These are phyloP conservation scores for Sebastes trivittatus DNA, from an alignment of 2,797 vertebrate genomes.

Conservation along the genomic window DNA sequence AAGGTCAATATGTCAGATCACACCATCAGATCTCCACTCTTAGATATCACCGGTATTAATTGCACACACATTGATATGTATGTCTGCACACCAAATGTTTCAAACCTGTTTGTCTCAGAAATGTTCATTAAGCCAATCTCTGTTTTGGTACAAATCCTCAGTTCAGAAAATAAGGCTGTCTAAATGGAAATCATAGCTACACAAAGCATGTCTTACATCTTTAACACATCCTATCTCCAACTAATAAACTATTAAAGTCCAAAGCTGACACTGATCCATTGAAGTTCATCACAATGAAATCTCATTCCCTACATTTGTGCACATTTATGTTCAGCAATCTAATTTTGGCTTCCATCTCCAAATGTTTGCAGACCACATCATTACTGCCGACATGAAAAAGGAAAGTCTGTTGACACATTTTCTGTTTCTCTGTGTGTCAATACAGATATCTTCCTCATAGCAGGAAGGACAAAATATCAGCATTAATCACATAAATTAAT, in stretches of 20 bases:
- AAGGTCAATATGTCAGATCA: constrained; percentile 73
- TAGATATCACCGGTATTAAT: constrained; percentile 27
- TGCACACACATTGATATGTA: not conserved
- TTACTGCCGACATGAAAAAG: constrained; percentile 24
- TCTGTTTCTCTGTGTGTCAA: constrained; percentile 36
- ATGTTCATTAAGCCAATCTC: constrained; percentile 1
- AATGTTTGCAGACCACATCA: constrained; percentile 52
- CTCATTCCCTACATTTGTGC: not conserved
- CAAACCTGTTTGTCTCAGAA: not conserved
- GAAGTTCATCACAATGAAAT: constrained; percentile 10
- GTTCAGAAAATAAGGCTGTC: not conserved
- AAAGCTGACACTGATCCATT: constrained; percentile 1
- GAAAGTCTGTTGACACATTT: constrained; percentile 43
- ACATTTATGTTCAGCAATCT: constrained; percentile 18
- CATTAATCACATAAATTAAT: constrained; percentile 33
- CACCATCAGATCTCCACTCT: constrained; percentile 28
- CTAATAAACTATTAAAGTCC: not conserved
- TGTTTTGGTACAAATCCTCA: not conserved
- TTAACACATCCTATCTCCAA: not conserved
- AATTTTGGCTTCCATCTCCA: constrained; percentile 49
- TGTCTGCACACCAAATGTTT: not conserved
- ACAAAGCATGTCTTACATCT: not conserved
- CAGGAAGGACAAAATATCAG: not conserved
- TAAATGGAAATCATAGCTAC: not conserved
- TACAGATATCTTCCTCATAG: not conserved